A percentile compares a stretch with the other conserved stretches of the same genome.
These are phyloP conservation scores for Glareola pratincola DNA, from an alignment of 2,113 vertebrate species.

Conservation along the genomic window DNA sequence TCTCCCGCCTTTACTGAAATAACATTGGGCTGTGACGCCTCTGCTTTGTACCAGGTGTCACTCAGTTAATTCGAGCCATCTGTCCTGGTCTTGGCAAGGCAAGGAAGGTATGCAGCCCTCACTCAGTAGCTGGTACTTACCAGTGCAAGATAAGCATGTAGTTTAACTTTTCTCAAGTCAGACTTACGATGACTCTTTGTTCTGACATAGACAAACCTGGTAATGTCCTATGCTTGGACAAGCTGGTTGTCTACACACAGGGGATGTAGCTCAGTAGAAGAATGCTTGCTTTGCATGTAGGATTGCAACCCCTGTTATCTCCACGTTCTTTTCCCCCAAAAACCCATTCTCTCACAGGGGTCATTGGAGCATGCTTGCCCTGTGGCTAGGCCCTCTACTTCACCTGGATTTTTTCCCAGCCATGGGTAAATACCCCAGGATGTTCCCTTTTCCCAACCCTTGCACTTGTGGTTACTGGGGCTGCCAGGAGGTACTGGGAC, in stretches of 20 bases:
- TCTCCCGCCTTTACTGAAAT: not conserved
- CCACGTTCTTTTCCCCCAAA: rapidly evolving
- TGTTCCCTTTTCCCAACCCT: rapidly evolving
- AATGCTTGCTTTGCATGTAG: not conserved
- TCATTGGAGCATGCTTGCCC: not conserved
- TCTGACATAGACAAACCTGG: not conserved
- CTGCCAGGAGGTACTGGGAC: too few relatives aligned
- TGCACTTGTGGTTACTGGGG: rapidly evolving
- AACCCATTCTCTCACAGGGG: not conserved
- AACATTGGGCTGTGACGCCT: not conserved
- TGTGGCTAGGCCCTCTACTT: not conserved
- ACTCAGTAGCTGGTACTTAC: not conserved
- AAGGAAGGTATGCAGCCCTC: not conserved
- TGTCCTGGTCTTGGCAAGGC: not conserved
- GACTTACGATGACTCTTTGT: not conserved
- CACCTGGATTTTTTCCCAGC: not conserved
- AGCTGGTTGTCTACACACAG: too few relatives aligned
- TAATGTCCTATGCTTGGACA: not conserved
- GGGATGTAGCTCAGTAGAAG: not conserved
- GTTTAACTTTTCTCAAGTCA: not conserved
- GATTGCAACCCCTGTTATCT: not conserved
- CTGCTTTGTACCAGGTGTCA: not conserved
- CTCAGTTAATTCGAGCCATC: not conserved
- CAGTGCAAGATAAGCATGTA: not conserved
- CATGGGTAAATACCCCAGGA: not conserved